Percentiles rank a stretch among this genome's conserved stretches.
Conservation (phyloP, 2,888 invertebrate genomes). For the Latheticus oryzae region DNA sequence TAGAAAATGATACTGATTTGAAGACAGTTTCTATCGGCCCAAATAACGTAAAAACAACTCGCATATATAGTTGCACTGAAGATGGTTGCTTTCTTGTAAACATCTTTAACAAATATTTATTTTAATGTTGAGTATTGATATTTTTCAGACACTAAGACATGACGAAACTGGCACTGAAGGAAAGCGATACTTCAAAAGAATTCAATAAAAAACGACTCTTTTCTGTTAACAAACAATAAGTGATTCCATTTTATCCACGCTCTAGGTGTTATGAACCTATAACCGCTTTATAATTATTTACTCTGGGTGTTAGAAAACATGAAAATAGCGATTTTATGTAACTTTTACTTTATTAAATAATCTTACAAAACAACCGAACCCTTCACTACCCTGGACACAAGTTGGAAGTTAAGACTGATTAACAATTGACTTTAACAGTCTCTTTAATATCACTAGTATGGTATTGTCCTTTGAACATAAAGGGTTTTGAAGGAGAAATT, state of each 20-base stretch:
- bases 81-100: constrained; percentile 55
- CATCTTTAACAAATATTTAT: constrained; percentile 10
- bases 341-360: constrained; percentile 10
- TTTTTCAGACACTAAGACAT: constrained; percentile 70
- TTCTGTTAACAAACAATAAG: too few species aligned
- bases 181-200: constrained; percentile 70
- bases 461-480: constrained; percentile 15
- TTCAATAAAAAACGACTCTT: neutral
- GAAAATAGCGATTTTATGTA: too few species aligned
- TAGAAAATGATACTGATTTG: constrained; percentile 68
- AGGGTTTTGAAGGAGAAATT: constrained; percentile 11
- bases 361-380: constrained; percentile 13
- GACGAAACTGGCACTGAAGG: constrained; percentile 67
- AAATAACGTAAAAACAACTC: constrained; percentile 60
- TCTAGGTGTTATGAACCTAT: too few species aligned
- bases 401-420: constrained; percentile 10
- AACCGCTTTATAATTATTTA: too few species aligned
- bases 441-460: constrained; percentile 3
- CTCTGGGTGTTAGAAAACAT: too few species aligned
- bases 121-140: constrained; percentile 31
- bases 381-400: constrained; percentile 5
- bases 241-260: too few species aligned
- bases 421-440: constrained; percentile 6
- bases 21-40: constrained; percentile 63
- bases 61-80: constrained; percentile 65